Conservation (phyloP, 2,797 vertebrate species). For the Megaceryle alcyon region DNA sequence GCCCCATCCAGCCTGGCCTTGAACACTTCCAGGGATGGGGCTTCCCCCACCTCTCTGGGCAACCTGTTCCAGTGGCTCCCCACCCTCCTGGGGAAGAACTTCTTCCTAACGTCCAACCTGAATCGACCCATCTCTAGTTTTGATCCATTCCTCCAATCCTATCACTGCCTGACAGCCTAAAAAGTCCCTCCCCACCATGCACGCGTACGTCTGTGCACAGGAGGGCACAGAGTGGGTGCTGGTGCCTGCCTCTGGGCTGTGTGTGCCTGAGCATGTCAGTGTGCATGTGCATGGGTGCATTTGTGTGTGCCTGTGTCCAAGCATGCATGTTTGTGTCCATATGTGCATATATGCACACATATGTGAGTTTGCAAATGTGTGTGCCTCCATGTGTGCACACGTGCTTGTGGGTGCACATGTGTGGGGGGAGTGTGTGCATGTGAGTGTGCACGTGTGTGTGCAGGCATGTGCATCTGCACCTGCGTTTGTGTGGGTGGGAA, state of each 20-base stretch:
- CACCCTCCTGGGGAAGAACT: too few species aligned
- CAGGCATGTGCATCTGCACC: accelerated
- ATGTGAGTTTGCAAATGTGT: not conserved
- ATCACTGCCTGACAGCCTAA: too few species aligned
- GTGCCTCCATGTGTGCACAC: accelerated
- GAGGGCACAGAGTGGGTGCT: not conserved
- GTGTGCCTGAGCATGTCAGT: not conserved
- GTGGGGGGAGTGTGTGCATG: accelerated
- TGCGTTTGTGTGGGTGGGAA: not conserved
- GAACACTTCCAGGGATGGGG: too few species aligned
- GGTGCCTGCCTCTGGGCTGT: not conserved
- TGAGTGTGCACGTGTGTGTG: too few species aligned
- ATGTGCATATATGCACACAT: accelerated
- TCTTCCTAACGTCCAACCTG: too few species aligned
- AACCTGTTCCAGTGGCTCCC: too few species aligned
- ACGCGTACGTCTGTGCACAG: accelerated
- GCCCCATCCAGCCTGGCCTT: too few species aligned
- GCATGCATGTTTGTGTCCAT: too few species aligned
- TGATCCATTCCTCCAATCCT: too few species aligned
- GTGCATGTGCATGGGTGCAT: accelerated
- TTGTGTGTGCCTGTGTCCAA: accelerated
- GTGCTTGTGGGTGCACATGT: not conserved
- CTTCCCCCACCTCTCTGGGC: too few species aligned
- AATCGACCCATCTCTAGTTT: too few species aligned
- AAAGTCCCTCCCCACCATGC: not conserved